Evolutionary conservation across 2,888 invertebrate genomes (phyloP), one percentile per base, ranked within the genome.

Genomic region (Thyatira batis): DNA sequence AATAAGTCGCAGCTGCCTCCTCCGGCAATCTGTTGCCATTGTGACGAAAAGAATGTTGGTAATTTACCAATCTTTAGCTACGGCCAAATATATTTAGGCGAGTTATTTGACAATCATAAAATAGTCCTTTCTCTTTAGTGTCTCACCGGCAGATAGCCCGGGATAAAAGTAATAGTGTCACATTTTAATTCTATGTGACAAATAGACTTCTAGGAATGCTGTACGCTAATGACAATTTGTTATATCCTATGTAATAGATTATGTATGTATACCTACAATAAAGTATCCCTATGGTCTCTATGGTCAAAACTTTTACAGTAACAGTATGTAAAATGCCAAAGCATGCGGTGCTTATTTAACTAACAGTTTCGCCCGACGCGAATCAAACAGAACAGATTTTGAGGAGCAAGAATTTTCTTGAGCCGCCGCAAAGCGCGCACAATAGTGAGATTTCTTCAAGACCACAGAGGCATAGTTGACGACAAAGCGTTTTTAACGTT

Each of bases 1-100:
- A 75, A 70, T 64, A 69, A 70, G 67, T 55, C 82, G 76, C 87
- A 87, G 85, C 82, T 87, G 88, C 46, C 60, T 66, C 55, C 54
- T 39, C 39, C 17, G 39, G 60, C 59, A 57, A 64, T 61, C 60
- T 64, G 64, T 64, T 65, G 66, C 72, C 73, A 60, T 65, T 64
- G 64, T 68, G 65, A 63, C 63, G 59, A 58, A 63, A 73, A 71
- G 71, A 72, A 69, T 63, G 65, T 64, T 20, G 48, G 27, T 48
- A 48, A 48, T 27, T 17, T 27, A 28, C 13, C 23, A 45, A 45
- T n/a, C 48, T 17, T 20, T 48, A 28, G 25, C 20, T 48, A 20
- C 17, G 13, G 20, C 17, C 48, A 3, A 13, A 48, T 48, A 48
- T 17, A 48, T 46, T 27, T 45, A 11, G 20, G 9, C n/a, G 17